phyloP scores from a whole-genome alignment of 1,140 invertebrate species.

The Zaprionus davidi region DNA sequence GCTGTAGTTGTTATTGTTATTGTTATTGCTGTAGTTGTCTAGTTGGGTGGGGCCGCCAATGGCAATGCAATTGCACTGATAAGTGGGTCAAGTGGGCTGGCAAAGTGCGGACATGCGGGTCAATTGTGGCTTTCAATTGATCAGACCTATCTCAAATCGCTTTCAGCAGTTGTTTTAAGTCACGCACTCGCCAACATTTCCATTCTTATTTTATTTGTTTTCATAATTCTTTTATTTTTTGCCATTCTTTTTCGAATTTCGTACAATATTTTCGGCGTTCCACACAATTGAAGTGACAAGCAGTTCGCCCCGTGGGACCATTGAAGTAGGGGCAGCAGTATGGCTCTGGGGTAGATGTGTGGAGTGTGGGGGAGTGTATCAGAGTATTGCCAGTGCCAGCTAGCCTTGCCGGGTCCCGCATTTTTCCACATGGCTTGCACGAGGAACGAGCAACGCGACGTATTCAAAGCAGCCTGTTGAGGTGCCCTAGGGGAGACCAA shows the following conservation, averaged over 20 bases:
- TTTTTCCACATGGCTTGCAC: constrained; percentile 67
- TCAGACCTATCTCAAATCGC: constrained; percentile 2
- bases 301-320: constrained; percentile 18
- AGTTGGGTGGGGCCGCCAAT: constrained; percentile 17
- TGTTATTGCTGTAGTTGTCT: neutral
- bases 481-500: constrained; percentile 39
- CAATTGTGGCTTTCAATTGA: constrained; percentile 51
- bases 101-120: constrained; percentile 51
- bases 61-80: constrained; percentile 37
- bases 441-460: constrained; percentile 47
- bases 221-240: constrained; percentile 21
- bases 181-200: constrained; percentile 20
- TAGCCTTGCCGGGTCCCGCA: constrained; percentile 54
- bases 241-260: neutral
- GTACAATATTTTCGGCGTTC: constrained; percentile 48
- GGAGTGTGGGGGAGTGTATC: neutral
- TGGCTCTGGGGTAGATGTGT: neutral
- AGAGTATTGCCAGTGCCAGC: neutral
- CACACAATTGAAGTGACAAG: constrained; percentile 52
- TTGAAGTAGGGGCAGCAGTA: neutral
- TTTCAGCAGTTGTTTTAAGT: constrained; percentile 25
- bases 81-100: constrained; percentile 36
- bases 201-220: constrained; percentile 22
- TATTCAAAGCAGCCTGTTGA: constrained; percentile 67
- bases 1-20: neutral